A percentile compares a stretch with the other conserved stretches of the same genome.
phyloP scores from a whole-genome alignment of 2,797 vertebrate genomes.

The Acestrorhynchus altus region DNA sequence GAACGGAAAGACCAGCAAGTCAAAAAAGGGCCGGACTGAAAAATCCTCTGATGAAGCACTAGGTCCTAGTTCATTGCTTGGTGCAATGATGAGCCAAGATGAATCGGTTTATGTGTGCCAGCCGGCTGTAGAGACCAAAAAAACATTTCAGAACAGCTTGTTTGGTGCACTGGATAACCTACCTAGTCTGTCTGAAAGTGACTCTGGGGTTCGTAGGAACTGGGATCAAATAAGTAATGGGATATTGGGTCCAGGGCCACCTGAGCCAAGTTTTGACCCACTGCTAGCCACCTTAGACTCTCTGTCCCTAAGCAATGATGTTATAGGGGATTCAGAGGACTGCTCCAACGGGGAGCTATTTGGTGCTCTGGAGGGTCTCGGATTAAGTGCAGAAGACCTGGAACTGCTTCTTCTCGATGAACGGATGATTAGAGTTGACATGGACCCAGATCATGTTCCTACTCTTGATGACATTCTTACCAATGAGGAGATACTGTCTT shows the following conservation, averaged over 20 bases:
- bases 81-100: constrained; percentile 82
- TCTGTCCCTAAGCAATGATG: constrained; percentile 72
- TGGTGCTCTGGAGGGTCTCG: constrained; percentile 76
- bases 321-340: constrained; percentile 25
- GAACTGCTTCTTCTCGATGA: constrained; percentile 83
- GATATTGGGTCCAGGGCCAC: constrained; percentile 17
- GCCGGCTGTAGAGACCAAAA: constrained; percentile 66
- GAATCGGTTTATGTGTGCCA: constrained; percentile 78
- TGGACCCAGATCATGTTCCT: constrained; percentile 70
- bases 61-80: constrained; percentile 78
- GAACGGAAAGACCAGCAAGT: constrained; percentile 74
- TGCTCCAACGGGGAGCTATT: constrained; percentile 81
- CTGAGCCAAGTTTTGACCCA: constrained; percentile 71
- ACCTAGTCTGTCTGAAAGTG: constrained; percentile 12
- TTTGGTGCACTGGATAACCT: constrained; percentile 49
- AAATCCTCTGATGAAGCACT: constrained; percentile 58
- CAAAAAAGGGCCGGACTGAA: constrained; percentile 56
- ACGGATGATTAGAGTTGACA: constrained; percentile 79
- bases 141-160: constrained; percentile 70
- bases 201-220: not conserved
- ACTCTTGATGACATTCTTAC: constrained; percentile 73
- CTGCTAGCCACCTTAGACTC: constrained; percentile 79
- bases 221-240: constrained; percentile 52
- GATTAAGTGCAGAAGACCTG: constrained; percentile 79
- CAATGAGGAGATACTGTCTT: constrained; percentile 78